Evolutionary conservation across 2,797 vertebrate species (phyloP), one percentile per base, ranked within the genome.

Genomic region (Anableps anableps): DNA sequence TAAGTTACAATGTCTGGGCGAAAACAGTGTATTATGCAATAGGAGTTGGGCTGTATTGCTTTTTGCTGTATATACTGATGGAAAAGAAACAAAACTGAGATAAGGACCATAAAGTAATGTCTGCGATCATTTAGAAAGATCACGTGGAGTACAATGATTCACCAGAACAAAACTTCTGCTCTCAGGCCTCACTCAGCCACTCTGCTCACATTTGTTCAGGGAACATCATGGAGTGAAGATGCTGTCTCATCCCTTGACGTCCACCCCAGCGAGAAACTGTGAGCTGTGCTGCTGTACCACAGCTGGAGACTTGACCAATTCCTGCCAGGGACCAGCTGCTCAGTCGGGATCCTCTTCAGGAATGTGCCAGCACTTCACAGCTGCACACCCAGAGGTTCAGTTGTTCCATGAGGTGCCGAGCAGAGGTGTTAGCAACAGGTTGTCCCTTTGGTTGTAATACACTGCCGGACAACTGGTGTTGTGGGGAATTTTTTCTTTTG

Each of bases 351-450:
- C 64, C 64, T 72, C 75, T 75, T 72, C 79, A 60, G 78, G 73
- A 66, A 85, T 71, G 81, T 80, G 77, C 77, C 79, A 79, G 77
- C 79, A 64, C 79, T 58, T 78, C 66, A 78, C 74, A 78, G 87
- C 80, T 76, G 71, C 77, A 90, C 76, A 79, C 79, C 79, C 41
- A 81, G 80, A 82, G 31, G 76, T 10, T 83, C 51, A 36, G 6
- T 31, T 76, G 75, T 36, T 80, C 38, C 48, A 55, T 5, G 74
- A 78, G 70, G 75, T 23, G 29, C 83, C 58, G 34, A 70, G 34
- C 72, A 85, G 53, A 77, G 60, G 71, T 70, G 45, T 51, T n/a
- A 66, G 60, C 26, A 66, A 82, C 76, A n/a, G 64, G 38, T 72
- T 50, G 80, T 75, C 64, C 73, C 17, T 19, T 66, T 68, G 66